Conservation (phyloP, 1,140 invertebrate species). For the Hormaphis cornu region DNA sequence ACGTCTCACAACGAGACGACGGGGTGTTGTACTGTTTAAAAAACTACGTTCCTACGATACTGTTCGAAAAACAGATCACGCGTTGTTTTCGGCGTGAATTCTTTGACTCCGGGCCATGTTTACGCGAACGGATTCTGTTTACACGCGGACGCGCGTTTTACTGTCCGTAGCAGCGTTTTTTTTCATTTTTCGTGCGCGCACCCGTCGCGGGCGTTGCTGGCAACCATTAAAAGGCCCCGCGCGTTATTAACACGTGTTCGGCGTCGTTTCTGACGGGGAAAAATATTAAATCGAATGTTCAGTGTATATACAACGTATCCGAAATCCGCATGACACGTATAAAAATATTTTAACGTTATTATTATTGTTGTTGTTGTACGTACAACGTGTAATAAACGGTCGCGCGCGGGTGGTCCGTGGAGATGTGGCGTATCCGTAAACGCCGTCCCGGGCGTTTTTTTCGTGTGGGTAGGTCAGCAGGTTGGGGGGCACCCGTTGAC, state of each 20-base stretch:
- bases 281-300: not conserved
- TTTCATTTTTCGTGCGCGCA: not conserved
- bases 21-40: too few relatives aligned
- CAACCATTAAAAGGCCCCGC: slow-evolving; percentile 4
- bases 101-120: slow-evolving; percentile 26
- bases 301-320: not conserved
- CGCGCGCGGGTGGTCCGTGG: slow-evolving; percentile 20
- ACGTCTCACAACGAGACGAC: too few relatives aligned
- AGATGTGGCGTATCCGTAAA: too few relatives aligned
- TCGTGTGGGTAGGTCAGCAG: too few relatives aligned
- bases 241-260: slow-evolving; percentile 26
- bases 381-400: not conserved
- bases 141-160: slow-evolving; percentile 3
- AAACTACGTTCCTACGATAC: too few relatives aligned
- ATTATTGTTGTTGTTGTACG: too few relatives aligned
- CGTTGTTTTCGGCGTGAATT: slow-evolving; percentile 7
- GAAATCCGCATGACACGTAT: slow-evolving; percentile 23
- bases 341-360: not conserved
- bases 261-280: slow-evolving; percentile 10
- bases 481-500: too few relatives aligned
- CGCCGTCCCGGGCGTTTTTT: too few relatives aligned
- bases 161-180: not conserved
- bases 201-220: not conserved
- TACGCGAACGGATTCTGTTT: slow-evolving; percentile 25
- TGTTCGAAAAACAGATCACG: too few relatives aligned